These are phyloP conservation scores for Asobara japonica DNA, from an alignment of 1,140 invertebrate species.

Conservation along the genomic window DNA sequence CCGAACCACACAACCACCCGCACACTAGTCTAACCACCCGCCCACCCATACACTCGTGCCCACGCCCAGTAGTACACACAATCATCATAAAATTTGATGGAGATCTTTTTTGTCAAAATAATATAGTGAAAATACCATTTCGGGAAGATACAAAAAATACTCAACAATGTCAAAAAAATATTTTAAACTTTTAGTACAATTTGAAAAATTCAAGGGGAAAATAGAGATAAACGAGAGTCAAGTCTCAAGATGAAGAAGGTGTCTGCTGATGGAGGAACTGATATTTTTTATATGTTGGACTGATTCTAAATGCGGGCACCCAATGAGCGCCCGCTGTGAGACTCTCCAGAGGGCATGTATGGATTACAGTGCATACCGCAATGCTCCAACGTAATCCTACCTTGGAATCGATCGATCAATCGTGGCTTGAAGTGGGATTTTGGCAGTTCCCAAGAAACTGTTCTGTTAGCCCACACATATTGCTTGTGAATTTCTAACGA, in stretches of 20 bases:
- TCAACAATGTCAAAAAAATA: no score
- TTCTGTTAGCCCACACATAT: constrained; percentile 19
- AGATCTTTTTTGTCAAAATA: no score
- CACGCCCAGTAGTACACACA: no score
- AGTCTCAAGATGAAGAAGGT: background rate
- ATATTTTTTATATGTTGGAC: background rate
- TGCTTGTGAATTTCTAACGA: constrained; percentile 16
- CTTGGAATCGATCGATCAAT: constrained; percentile 37
- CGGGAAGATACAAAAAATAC: no score
- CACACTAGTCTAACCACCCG: no score
- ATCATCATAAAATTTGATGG: no score
- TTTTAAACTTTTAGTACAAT: no score
- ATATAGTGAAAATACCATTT: no score
- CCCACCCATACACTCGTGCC: no score
- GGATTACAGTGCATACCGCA: constrained; percentile 9
- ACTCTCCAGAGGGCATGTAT: background rate
- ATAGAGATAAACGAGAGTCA: background rate
- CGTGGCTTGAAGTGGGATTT: constrained; percentile 31
- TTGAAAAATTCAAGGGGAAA: no score
- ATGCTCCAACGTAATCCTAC: constrained; percentile 28
- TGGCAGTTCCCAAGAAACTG: constrained; percentile 28
- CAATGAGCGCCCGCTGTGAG: constrained; percentile 21
- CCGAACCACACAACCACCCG: no score
- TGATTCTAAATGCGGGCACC: background rate
- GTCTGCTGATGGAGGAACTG: background rate